Evolutionary conservation across 2,113 vertebrate species (phyloP).

Genomic region (Leucosticte australis): DNA sequence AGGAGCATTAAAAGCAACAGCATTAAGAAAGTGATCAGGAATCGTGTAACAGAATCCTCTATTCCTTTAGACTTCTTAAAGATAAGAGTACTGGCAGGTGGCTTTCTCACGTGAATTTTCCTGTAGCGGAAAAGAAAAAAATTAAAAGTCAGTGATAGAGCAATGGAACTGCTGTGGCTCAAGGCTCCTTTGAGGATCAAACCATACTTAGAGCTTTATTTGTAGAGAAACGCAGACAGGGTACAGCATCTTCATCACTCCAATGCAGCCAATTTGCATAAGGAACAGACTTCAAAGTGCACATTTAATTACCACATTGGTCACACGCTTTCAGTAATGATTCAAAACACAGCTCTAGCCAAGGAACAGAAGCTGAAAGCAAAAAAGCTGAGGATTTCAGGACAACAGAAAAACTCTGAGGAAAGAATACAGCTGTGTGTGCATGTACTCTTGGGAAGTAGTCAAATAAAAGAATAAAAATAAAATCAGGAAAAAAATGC

Average conservation of each 20-base stretch:
- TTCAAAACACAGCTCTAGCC: neutral
- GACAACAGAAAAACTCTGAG: neutral
- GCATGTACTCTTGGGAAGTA: neutral
- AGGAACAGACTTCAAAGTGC: neutral
- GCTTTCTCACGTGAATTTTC: neutral
- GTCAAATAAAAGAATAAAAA: neutral
- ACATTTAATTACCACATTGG: neutral
- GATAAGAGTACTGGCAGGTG: neutral
- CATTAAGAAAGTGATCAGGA: neutral
- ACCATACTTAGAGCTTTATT: neutral
- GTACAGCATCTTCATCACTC: neutral
- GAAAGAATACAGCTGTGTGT: neutral
- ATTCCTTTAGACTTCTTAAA: neutral
- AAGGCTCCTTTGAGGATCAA: neutral
- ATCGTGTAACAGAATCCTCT: neutral
- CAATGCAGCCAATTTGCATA: neutral
- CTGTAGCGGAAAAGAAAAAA: neutral
- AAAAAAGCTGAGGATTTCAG: neutral
- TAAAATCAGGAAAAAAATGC: neutral
- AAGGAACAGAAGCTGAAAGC: neutral
- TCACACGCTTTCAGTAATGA: accelerated
- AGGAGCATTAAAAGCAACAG: neutral
- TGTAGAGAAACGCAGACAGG: neutral
- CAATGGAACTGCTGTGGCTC: neutral
- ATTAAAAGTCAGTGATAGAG: accelerated